Evolutionary conservation across 2,888 invertebrate genomes (phyloP), one percentile per base, ranked within the genome.

Genomic region (Rhimphoctona megacephalus): DNA sequence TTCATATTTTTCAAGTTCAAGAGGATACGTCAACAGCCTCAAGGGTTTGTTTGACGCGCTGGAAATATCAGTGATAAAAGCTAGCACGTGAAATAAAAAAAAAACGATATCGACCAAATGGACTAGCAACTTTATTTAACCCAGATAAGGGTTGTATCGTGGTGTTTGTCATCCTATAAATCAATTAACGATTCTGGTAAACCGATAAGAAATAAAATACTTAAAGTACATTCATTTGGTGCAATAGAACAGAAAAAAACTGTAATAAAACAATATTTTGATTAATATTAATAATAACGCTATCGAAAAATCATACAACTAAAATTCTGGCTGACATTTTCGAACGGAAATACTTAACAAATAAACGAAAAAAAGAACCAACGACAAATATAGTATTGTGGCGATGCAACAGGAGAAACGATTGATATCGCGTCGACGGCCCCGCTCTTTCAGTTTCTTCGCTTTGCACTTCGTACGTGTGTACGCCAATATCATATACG

Each of bases 381-480:
- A 67, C 46, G 54, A 73, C 39, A 25, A 81, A 66, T 78, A 57
- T 78, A 72, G 80, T 22, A 19, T 49, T 73, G 61, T 52, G 81
- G 66, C 64, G 74, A 46, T n/a, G 81, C 39, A 72, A 57, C 22
- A 66, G 36, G 69, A 8, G 25, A 49, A 64, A 66, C 81, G 64
- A 85, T 81, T 85, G 81, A 73, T 74, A 72, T 66, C 66, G 66
- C 69, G 49, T 73, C 81, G 81, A 77, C 54, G 61, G 78, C 78
- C 33, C 66, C 72, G 33, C 30, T 22, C 54, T 49, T 36, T 30
- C 54, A 39, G 57, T 33, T 43, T 39, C 69, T 17, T 64, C 72
- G 36, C 46, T 67, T 54, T 73, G 14, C 64, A 54, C 66, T 69
- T 54, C 19, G 57, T 36, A 30, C 70, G 49, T 54, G 78, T 46